Conservation (phyloP, 92 coral and sea anemone genomes). For the Virgularia gustaviana region DNA sequence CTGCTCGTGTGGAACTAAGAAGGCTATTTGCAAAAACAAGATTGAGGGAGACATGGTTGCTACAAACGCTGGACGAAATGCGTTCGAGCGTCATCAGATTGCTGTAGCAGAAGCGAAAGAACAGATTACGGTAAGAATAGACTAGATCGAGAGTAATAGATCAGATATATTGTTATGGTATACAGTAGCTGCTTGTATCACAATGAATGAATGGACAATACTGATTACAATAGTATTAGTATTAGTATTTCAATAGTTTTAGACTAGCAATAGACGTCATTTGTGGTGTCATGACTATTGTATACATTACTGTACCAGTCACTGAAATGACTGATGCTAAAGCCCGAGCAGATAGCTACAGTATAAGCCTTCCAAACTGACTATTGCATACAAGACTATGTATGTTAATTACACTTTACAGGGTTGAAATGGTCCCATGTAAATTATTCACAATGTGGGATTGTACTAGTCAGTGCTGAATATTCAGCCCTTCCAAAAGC, state of each 20-base stretch:
- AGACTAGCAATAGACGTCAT: too few species aligned
- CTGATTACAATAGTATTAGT: too few species aligned
- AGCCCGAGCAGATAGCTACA: too few species aligned
- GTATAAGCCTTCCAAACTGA: too few species aligned
- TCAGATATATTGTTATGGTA: not conserved
- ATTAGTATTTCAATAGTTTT: too few species aligned
- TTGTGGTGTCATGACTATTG: too few species aligned
- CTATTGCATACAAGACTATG: too few species aligned
- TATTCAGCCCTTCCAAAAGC: not conserved
- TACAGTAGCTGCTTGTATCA: conserved; percentile 9
- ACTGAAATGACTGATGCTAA: too few species aligned
- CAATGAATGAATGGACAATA: not conserved
- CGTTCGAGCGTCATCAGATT: conserved; percentile 45
- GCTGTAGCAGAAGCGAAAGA: conserved; percentile 12
- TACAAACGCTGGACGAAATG: conserved; percentile 39
- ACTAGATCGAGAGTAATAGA: not conserved
- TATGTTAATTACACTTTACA: too few species aligned
- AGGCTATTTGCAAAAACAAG: conserved; percentile 41
- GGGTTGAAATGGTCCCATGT: too few species aligned
- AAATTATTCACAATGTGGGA: too few species aligned
- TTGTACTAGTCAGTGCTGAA: not conserved
- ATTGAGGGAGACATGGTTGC: conserved; percentile 3
- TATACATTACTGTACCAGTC: too few species aligned
- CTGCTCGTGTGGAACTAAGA: conserved; percentile 53
- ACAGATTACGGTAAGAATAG: not conserved